These are phyloP conservation scores for Scleropages formosus DNA, from an alignment of 2,797 vertebrate genomes.

Conservation along the genomic window DNA sequence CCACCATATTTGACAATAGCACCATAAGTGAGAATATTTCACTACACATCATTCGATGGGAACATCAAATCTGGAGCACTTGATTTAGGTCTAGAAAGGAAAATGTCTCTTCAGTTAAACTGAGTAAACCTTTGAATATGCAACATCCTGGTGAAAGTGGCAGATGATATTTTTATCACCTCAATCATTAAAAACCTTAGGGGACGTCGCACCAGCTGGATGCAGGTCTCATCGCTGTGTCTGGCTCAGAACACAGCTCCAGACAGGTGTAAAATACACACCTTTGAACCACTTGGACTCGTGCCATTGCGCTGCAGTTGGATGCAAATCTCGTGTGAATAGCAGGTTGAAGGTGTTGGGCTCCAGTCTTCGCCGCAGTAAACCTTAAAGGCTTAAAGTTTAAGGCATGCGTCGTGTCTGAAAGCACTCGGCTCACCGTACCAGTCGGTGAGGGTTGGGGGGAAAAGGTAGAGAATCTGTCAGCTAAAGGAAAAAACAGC, in stretches of 20 bases:
- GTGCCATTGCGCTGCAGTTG: slow-evolving; percentile 22
- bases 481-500: slow-evolving; percentile 2
- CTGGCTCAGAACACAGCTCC: slow-evolving; percentile 23
- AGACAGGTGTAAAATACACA: slow-evolving; percentile 29
- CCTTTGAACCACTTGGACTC: slow-evolving; percentile 26
- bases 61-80: no score
- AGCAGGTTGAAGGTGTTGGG: slow-evolving; percentile 20
- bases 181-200: slow-evolving; percentile 30
- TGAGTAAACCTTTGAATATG: slow-evolving; percentile 14
- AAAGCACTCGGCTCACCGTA: slow-evolving; percentile 21
- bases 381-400: slow-evolving; percentile 26
- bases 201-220: slow-evolving; percentile 22
- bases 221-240: slow-evolving; percentile 20
- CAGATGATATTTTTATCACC: slow-evolving; percentile 28
- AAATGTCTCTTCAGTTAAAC: no score
- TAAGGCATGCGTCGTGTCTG: neutral
- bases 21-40: no score
- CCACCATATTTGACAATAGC: no score
- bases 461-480: slow-evolving; percentile 12
- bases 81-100: no score
- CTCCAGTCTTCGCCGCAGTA: neutral
- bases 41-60: no score
- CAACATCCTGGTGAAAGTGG: slow-evolving; percentile 10
- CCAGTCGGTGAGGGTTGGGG: slow-evolving; percentile 15
- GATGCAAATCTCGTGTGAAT: slow-evolving; percentile 25